phyloP scores from a whole-genome alignment of 2,888 invertebrate genomes.

The Ornithoptera alexandrae region DNA sequence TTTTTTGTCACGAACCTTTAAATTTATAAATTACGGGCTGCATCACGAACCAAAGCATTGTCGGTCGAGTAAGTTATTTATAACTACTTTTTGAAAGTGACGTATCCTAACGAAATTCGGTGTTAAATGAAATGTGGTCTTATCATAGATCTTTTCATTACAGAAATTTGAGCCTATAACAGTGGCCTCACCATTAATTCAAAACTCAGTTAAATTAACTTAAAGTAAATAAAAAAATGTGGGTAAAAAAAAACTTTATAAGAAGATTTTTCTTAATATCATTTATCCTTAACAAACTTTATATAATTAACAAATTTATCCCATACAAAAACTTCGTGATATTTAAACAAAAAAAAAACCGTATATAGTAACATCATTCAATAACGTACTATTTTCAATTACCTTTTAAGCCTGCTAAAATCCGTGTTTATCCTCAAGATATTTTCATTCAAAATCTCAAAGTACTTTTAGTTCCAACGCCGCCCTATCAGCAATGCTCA shows the following conservation, averaged over 20 bases:
- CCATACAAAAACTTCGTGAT: no score
- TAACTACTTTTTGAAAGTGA: background rate
- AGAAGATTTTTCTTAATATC: no score
- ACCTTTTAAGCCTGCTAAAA: conserved; percentile 62
- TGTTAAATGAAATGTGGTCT: conserved; percentile 34
- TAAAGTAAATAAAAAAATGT: background rate
- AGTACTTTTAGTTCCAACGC: conserved; percentile 70
- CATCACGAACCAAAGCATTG: conserved; percentile 5
- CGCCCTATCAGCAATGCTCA: conserved; percentile 75
- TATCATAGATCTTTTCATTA: conserved; percentile 73
- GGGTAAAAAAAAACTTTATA: no score
- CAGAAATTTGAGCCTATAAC: conserved; percentile 63
- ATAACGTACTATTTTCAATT: conserved; percentile 74
- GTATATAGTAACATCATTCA: conserved; percentile 22
- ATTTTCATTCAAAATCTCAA: conserved; percentile 68
- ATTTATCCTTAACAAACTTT: no score
- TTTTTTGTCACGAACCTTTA: conserved; percentile 64
- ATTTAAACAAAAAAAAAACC: no score
- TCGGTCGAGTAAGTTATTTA: conserved; percentile 9
- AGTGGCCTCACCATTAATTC: conserved; percentile 63
- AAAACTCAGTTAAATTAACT: conserved; percentile 51
- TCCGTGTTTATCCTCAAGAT: conserved; percentile 57
- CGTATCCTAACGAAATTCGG: background rate
- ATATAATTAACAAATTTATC: no score
- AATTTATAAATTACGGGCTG: conserved; percentile 34